A percentile compares a stretch with the other conserved stretches of the same genome.
Evolutionary conservation across 1,140 invertebrate genomes (phyloP).

Genomic region (Galendromus occidentalis): DNA sequence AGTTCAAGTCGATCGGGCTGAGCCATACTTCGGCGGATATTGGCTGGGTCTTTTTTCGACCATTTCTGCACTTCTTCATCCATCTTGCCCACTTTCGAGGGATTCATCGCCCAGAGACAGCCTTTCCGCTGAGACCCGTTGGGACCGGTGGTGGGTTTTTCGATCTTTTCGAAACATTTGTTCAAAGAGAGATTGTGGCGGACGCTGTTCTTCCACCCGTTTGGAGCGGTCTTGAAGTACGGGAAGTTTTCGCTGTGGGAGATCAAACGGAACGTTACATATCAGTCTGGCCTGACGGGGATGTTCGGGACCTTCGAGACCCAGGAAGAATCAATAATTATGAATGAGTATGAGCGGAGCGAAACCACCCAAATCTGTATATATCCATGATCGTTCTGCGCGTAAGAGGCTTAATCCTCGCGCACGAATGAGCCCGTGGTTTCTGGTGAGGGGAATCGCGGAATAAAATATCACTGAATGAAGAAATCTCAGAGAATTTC

Average conservation of each 20-base stretch:
- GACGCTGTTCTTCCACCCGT: conserved; percentile 94
- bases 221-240: conserved; percentile 88
- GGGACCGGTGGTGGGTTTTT: conserved; percentile 43
- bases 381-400: no score
- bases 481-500: no score
- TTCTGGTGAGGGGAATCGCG: no score
- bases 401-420: no score
- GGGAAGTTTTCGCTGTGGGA: conserved; percentile 74
- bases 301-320: no score
- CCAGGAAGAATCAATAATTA: no score
- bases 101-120: conserved; percentile 90
- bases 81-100: conserved; percentile 80
- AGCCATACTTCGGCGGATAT: conserved; percentile 35
- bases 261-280: no score
- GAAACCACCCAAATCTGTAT: no score
- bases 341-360: no score
- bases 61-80: conserved; percentile 92
- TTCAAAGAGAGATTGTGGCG: conserved; percentile 85
- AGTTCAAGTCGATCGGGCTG: conserved; percentile 19
- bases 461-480: no score
- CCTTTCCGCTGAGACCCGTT: conserved; percentile 45
- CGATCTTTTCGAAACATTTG: conserved; percentile 94
- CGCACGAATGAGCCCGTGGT: no score
- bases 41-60: conserved; percentile 70
- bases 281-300: no score